These are phyloP conservation scores for Eurypyga helias DNA, from an alignment of 2,113 vertebrate species.

Conservation along the genomic window DNA sequence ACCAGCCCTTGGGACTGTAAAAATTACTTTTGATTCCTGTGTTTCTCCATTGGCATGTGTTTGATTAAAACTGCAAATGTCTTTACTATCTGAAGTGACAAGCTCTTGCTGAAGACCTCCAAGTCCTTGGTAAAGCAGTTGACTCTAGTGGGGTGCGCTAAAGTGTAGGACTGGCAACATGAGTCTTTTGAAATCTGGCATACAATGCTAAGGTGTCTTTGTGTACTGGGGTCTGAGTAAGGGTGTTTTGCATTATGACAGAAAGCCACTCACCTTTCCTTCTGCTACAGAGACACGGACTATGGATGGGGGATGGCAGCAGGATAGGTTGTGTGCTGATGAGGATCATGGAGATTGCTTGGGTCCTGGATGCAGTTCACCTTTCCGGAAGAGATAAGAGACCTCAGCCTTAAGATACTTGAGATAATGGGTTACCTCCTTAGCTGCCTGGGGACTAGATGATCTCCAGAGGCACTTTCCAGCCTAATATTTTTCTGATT, in stretches of 20 bases:
- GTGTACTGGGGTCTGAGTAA: neutral
- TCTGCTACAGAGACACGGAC: neutral
- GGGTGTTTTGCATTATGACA: fast-evolving
- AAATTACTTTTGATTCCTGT: neutral
- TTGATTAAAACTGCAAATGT: neutral
- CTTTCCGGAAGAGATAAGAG: neutral
- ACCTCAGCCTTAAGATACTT: neutral
- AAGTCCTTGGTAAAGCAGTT: neutral
- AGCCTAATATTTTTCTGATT: neutral
- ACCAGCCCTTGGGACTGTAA: neutral
- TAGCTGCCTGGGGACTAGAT: neutral
- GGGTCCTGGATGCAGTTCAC: neutral
- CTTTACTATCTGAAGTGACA: neutral
- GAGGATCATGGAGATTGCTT: neutral
- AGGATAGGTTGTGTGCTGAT: neutral
- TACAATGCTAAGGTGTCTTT: neutral
- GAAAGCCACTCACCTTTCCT: neutral
- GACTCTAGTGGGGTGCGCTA: neutral
- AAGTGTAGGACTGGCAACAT: neutral
- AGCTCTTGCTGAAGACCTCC: neutral
- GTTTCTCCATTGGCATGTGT: neutral
- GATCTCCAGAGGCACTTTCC: no score
- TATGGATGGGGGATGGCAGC: no score
- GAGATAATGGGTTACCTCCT: neutral
- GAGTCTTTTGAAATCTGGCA: neutral